Evolutionary conservation across 1,140 invertebrate species (phyloP), one percentile per base, ranked within the genome.

Genomic region (Cataglyphis hispanica): DNA sequence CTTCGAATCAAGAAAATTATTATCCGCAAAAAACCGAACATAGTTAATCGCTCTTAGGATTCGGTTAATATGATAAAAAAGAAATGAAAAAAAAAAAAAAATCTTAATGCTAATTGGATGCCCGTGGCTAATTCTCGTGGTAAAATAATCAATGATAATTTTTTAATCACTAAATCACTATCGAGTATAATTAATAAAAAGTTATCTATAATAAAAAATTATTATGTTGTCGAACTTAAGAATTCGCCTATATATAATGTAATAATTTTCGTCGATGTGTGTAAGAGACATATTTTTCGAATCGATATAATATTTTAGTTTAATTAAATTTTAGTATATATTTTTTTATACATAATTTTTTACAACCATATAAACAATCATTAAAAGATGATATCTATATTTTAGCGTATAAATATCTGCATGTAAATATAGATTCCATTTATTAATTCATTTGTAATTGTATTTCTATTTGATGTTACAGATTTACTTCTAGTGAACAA

Each of bases 401-500:
- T 50, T 50, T 70, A 46, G 10, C 25, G 31, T 31, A 31, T 27
- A 27, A 16, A 27, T 43, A 43, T 2, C 11, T 22, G 27, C n/a
- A 25, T 34, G 13, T 46, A 64, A 34, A 69, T 2, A 64, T 2
- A 50, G 16, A 8, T 72, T n/a, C 4, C 3, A 53, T 72, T 34
- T 72, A 19, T 46, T 46, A 3, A 19, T 46, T 46, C 1, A 3
- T 22, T 27, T 27, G 6, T 70, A 81, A 69, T 81, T 8, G 10
- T 53, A 58, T 58, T 37, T 61, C 0, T 61, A 31, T 88, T 61
- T 67, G n/a, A 22, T 87, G 76, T 34, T 67, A 11, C 31, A 90
- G 88, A 75, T 86, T 91, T 85, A 84, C 86, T 61, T 87, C 87
- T 77, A 76, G 72, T 72, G 27, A 70, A 86, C 87, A 84, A 91